These are phyloP conservation scores for Elanoides forficatus DNA, from an alignment of 2,113 vertebrate genomes.

Conservation along the genomic window DNA sequence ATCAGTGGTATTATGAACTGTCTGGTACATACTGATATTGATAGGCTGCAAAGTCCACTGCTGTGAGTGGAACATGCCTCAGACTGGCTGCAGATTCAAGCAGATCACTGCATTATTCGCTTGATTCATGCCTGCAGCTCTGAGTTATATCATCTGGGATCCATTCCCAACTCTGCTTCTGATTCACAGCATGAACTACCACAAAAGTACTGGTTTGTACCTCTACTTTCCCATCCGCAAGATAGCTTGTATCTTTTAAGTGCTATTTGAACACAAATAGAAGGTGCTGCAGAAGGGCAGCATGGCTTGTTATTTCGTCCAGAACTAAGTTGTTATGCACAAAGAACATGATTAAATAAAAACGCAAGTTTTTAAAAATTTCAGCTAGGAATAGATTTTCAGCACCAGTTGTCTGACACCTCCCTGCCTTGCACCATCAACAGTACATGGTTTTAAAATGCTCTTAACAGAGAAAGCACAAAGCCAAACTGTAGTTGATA, in stretches of 20 bases:
- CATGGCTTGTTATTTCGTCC: not conserved
- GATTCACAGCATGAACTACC: not conserved
- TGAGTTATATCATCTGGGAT: not conserved
- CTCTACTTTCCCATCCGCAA: not conserved
- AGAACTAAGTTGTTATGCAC: not conserved
- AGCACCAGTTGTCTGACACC: not conserved
- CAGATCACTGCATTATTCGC: not conserved
- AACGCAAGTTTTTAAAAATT: not conserved
- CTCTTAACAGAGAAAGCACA: slow-evolving; percentile 28
- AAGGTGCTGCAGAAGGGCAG: not conserved
- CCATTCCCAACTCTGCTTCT: not conserved
- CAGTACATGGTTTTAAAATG: not conserved
- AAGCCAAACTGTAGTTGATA: slow-evolving; percentile 54
- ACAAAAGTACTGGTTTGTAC: not conserved
- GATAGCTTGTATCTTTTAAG: not conserved
- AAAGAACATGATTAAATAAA: not conserved
- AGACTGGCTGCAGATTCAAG: not conserved
- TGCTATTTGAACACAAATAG: not conserved
- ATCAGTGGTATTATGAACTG: not conserved
- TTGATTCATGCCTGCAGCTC: not conserved
- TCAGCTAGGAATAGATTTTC: not conserved
- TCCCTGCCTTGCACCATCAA: slow-evolving; percentile 20
- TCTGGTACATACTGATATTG: not conserved
- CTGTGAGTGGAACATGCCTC: not conserved
- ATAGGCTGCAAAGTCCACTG: not conserved